Percentiles rank a stretch among this genome's conserved stretches.
Evolutionary conservation across 2,888 invertebrate genomes (phyloP).

Genomic region (Zele albiditarsus): DNA sequence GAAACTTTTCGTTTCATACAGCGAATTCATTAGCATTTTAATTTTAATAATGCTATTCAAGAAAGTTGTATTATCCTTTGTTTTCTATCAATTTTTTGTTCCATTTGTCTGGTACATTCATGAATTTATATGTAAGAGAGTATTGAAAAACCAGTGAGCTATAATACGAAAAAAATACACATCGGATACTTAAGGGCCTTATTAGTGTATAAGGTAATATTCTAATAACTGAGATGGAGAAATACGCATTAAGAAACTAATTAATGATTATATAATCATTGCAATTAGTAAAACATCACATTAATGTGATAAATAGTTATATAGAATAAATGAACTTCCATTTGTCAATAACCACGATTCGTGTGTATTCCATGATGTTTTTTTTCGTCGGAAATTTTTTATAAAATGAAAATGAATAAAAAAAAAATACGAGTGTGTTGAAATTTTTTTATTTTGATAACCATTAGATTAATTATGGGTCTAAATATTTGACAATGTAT

Average conservation of each 20-base stretch:
- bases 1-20: background rate
- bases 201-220: conserved; percentile 62
- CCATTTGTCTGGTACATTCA: background rate
- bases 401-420: background rate
- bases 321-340: background rate
- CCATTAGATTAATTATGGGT: background rate
- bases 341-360: background rate
- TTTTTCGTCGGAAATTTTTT: background rate
- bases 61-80: background rate
- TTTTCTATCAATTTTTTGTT: background rate
- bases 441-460: background rate
- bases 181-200: conserved; percentile 62
- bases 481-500: conserved; percentile 1
- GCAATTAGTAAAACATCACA: background rate
- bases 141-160: background rate
- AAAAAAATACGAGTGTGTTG: background rate
- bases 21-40: background rate
- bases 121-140: background rate
- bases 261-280: background rate
- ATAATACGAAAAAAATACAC: background rate
- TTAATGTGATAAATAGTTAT: conserved; percentile 2
- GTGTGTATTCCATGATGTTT: background rate
- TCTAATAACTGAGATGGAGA: conserved; percentile 40
- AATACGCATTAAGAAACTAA: background rate
- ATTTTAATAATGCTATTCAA: background rate